A percentile compares a stretch with the other conserved stretches of the same genome.
Evolutionary conservation across 1,140 invertebrate species (phyloP).

Genomic region (Drosophila setifemur): DNA sequence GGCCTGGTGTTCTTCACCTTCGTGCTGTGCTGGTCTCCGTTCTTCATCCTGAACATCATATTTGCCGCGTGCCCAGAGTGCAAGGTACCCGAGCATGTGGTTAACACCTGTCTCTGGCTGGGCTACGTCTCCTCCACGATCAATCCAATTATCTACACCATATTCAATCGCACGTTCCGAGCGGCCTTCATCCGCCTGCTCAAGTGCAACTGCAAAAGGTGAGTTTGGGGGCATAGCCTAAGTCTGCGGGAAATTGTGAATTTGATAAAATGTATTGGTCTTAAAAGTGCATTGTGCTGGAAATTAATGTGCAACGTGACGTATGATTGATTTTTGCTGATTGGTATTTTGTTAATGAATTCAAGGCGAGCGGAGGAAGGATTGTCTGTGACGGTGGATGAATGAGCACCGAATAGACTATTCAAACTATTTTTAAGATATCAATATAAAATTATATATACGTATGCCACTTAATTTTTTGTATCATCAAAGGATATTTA

Average conservation of each 20-base stretch:
- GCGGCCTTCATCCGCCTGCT: conserved; percentile 91
- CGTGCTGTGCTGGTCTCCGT: conserved; percentile 95
- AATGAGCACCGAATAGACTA: conserved; percentile 50
- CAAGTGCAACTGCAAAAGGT: conserved; percentile 90
- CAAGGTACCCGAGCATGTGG: conserved; percentile 86
- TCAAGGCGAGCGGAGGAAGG: conserved; percentile 8
- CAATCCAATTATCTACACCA: conserved; percentile 93
- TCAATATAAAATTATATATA: no score
- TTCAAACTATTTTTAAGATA: no score
- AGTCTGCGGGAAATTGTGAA: conserved; percentile 5
- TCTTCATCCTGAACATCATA: conserved; percentile 93
- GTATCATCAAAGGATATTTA: no score
- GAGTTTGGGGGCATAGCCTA: conserved; percentile 50
- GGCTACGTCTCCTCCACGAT: conserved; percentile 95
- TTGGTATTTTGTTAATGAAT: conserved; percentile 46
- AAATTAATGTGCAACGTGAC: conserved; percentile 69
- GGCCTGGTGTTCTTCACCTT: conserved; percentile 95
- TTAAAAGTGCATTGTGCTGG: conserved; percentile 18
- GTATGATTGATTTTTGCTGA: conserved; percentile 64
- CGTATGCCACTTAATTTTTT: no score
- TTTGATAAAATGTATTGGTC: conserved; percentile 41
- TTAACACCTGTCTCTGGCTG: conserved; percentile 92
- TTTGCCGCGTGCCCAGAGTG: conserved; percentile 90
- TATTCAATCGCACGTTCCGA: conserved; percentile 94
- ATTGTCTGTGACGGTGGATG: background rate